phyloP scores from a whole-genome alignment of 1,140 invertebrate species.

The Riptortus pedestris region DNA sequence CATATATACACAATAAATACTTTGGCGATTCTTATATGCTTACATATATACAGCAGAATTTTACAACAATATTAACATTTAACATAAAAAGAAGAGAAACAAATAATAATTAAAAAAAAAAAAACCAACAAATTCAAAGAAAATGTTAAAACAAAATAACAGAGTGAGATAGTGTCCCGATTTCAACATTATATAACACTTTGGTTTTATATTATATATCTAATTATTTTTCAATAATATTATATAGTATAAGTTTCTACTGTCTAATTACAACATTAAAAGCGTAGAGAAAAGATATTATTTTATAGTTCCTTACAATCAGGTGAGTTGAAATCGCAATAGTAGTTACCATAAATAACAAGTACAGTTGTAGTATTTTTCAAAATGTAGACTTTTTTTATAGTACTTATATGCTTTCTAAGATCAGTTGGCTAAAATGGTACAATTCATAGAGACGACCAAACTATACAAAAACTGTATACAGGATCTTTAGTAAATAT shows the following conservation, averaged over 20 bases:
- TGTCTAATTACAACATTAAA: conserved; percentile 11
- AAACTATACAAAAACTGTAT: too few relatives aligned
- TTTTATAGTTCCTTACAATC: background rate
- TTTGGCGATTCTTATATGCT: conserved; percentile 18
- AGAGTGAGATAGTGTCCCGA: background rate
- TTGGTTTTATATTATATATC: background rate
- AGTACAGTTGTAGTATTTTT: too few relatives aligned
- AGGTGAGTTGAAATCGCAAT: background rate
- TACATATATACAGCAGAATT: conserved; percentile 24
- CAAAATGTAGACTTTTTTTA: too few relatives aligned
- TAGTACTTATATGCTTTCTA: too few relatives aligned
- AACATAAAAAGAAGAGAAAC: conserved; percentile 15
- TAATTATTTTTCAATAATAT: conserved; percentile 13
- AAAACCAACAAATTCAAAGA: conserved; percentile 7
- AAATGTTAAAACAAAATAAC: background rate
- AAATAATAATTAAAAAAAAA: background rate
- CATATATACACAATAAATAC: conserved; percentile 25
- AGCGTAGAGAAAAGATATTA: conserved; percentile 3
- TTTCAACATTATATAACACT: background rate
- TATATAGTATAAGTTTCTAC: conserved; percentile 3
- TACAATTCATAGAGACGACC: too few relatives aligned
- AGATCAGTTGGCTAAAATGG: too few relatives aligned
- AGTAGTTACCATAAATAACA: too few relatives aligned
- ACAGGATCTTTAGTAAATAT: too few relatives aligned
- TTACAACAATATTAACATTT: conserved; percentile 19